A percentile compares a stretch with the other conserved stretches of the same genome.
phyloP scores from a whole-genome alignment of 2,888 invertebrate species.

The Mamestra brassicae region DNA sequence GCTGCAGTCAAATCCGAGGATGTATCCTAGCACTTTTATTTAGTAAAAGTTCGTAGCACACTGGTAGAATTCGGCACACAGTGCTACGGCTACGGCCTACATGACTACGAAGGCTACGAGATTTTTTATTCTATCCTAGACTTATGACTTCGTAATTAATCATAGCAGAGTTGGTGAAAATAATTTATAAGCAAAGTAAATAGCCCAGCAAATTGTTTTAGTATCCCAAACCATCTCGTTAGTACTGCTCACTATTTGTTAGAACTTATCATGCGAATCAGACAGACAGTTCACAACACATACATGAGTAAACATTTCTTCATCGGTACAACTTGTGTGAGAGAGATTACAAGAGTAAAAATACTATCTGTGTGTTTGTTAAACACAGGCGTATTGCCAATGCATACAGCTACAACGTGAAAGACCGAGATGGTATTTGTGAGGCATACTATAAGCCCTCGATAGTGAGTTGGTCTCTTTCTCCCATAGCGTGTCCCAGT shows the following conservation, averaged over 20 bases:
- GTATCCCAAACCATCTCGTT: neutral
- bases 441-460: constrained; percentile 60
- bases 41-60: constrained; percentile 19
- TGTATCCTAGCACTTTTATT: neutral
- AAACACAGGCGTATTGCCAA: constrained; percentile 46
- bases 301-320: constrained; percentile 30
- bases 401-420: constrained; percentile 62
- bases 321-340: constrained; percentile 34
- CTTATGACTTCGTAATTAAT: neutral
- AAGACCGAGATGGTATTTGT: constrained; percentile 74
- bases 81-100: constrained; percentile 19
- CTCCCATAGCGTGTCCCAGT: constrained; percentile 45
- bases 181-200: no score
- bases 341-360: constrained; percentile 42
- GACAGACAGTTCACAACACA: constrained; percentile 13
- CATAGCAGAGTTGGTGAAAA: neutral
- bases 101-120: constrained; percentile 15
- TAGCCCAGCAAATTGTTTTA: no score
- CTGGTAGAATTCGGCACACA: constrained; percentile 16
- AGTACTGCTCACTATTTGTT: neutral
- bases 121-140: constrained; percentile 27
- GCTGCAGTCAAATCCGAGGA: neutral
- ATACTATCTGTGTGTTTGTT: constrained; percentile 55
- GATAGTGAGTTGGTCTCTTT: constrained; percentile 67
- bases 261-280: neutral